Evolutionary conservation across 2,888 invertebrate species (phyloP).

Genomic region (Metallyticus violacea): DNA sequence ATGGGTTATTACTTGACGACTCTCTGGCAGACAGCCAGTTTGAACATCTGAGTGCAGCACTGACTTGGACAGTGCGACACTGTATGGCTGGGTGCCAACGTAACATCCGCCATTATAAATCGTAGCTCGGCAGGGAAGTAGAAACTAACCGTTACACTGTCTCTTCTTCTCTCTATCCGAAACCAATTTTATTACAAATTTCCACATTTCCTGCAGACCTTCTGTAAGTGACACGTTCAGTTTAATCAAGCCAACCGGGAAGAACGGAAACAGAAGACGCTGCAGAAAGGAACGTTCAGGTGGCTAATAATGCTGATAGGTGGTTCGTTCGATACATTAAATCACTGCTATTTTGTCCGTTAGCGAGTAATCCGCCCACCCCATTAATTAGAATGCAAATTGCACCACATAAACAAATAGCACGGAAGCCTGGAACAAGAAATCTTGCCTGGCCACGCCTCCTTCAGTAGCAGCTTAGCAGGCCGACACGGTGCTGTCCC

Average conservation of each 20-base stretch:
- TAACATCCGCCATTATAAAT: neutral
- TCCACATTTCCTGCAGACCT: neutral
- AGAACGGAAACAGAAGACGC: too few species aligned
- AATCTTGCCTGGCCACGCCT: neutral
- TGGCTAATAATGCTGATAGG: neutral
- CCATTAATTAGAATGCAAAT: neutral
- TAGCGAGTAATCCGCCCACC: neutral
- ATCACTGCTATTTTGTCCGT: neutral
- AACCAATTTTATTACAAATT: neutral
- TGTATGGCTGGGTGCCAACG: neutral
- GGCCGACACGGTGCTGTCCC: accelerated
- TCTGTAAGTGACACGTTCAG: neutral
- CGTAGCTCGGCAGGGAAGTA: neutral
- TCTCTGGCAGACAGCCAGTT: neutral
- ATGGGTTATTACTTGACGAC: neutral
- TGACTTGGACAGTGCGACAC: neutral
- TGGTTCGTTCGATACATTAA: neutral
- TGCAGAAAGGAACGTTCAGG: too few species aligned
- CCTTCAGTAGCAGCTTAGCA: neutral
- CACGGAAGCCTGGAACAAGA: neutral
- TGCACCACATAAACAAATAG: neutral
- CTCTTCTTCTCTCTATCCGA: neutral
- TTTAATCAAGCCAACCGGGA: neutral
- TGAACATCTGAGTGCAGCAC: neutral
- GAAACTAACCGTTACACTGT: neutral